phyloP scores from a whole-genome alignment of 1,140 invertebrate genomes.

The Prorops nasuta region DNA sequence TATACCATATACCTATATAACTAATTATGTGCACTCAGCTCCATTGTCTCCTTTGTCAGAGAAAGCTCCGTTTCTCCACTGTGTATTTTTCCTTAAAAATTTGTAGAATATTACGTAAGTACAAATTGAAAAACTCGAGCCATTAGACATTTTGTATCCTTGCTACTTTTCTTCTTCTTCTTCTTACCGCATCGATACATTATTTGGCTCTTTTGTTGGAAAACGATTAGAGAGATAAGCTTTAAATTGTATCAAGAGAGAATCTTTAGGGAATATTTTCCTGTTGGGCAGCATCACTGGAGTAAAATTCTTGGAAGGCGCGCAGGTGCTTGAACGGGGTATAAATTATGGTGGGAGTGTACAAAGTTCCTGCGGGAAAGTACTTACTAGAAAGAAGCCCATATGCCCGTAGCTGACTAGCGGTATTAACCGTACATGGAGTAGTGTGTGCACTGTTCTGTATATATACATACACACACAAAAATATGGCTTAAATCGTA shows the following conservation, averaged over 20 bases:
- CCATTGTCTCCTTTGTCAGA: slow-evolving; percentile 27
- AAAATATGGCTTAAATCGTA: slow-evolving; percentile 24
- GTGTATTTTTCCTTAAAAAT: slow-evolving; percentile 25
- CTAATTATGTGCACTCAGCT: slow-evolving; percentile 32
- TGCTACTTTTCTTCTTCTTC: too few species aligned
- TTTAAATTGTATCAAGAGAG: too few species aligned
- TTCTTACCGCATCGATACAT: too few species aligned
- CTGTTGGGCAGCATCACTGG: too few species aligned
- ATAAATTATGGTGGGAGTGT: slow-evolving; percentile 20
- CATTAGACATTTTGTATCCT: too few species aligned
- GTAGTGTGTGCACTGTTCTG: slow-evolving; percentile 3
- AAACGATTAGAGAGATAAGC: too few species aligned
- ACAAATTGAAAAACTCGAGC: too few species aligned
- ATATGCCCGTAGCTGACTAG: slow-evolving; percentile 20
- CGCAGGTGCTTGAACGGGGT: slow-evolving; percentile 15
- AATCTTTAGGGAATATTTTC: slow-evolving; percentile 12
- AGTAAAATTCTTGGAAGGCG: slow-evolving; percentile 4
- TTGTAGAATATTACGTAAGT: too few species aligned
- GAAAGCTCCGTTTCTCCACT: slow-evolving; percentile 23
- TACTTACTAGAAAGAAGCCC: slow-evolving; percentile 20
- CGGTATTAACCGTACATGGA: slow-evolving; percentile 15
- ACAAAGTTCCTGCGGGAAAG: slow-evolving; percentile 14
- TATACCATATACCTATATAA: too few species aligned
- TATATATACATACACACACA: slow-evolving; percentile 13
- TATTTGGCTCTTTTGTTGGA: too few species aligned